These are phyloP conservation scores for Atopsyche davidsoni DNA, from an alignment of 1,140 invertebrate species.

Conservation along the genomic window DNA sequence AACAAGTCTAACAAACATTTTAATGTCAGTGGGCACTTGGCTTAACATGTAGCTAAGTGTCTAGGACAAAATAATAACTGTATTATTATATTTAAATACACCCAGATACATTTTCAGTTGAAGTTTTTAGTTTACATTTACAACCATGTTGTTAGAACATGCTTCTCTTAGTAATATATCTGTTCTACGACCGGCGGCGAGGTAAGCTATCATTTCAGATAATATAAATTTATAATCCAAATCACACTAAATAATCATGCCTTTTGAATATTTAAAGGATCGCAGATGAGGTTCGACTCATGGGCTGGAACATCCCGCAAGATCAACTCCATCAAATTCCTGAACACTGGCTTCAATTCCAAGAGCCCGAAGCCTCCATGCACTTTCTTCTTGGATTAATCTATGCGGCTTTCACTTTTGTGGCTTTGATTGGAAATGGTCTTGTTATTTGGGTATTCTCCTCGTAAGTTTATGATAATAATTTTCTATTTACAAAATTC, in stretches of 20 bases:
- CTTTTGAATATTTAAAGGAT: slow-evolving; percentile 5
- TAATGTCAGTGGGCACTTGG: slow-evolving; percentile 26
- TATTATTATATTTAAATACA: slow-evolving; percentile 1
- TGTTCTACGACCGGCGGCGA: slow-evolving; percentile 19
- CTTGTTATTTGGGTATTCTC: slow-evolving; percentile 86
- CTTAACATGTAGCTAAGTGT: slow-evolving; percentile 19
- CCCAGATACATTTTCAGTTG: background rate
- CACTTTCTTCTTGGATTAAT: slow-evolving; percentile 77
- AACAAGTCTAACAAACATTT: too few species aligned
- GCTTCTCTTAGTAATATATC: slow-evolving; percentile 17
- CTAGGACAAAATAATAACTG: slow-evolving; percentile 19
- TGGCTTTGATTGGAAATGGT: slow-evolving; percentile 76
- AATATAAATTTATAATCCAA: background rate
- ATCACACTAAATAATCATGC: slow-evolving; percentile 1
- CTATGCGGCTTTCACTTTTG: slow-evolving; percentile 73
- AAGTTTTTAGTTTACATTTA: background rate
- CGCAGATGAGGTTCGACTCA: slow-evolving; percentile 40
- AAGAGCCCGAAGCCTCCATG: slow-evolving; percentile 72
- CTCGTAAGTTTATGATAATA: slow-evolving; percentile 51
- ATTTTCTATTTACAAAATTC: background rate
- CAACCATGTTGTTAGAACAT: slow-evolving; percentile 24
- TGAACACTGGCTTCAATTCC: slow-evolving; percentile 75
- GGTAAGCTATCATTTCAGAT: slow-evolving; percentile 6
- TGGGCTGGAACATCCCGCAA: slow-evolving; percentile 71
- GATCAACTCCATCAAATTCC: slow-evolving; percentile 71